Evolutionary conservation across 2,113 vertebrate species (phyloP).

Genomic region (Lepisosteus osseus): DNA sequence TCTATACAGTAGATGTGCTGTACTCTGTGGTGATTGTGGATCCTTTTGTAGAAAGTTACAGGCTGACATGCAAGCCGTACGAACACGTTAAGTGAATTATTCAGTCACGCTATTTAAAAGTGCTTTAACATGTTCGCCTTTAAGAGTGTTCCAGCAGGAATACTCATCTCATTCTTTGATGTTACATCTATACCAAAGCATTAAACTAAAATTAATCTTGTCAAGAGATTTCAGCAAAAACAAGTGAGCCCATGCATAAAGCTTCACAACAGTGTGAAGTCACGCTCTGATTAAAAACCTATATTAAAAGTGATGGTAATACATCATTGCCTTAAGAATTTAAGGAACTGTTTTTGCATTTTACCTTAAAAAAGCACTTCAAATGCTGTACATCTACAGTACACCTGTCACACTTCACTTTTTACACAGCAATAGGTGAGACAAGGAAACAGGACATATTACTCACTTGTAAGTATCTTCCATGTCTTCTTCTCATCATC

Average conservation of each 20-base stretch:
- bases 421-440: slow-evolving; percentile 28
- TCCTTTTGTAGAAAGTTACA: background rate
- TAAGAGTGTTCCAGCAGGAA: slow-evolving; percentile 39
- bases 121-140: slow-evolving; percentile 13
- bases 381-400: slow-evolving; percentile 53
- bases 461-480: slow-evolving; percentile 99
- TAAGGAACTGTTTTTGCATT: slow-evolving; percentile 60
- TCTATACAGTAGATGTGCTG: background rate
- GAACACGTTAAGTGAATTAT: background rate
- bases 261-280: slow-evolving; percentile 90
- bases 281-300: slow-evolving; percentile 99
- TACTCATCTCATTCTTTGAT: slow-evolving; percentile 69
- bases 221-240: slow-evolving; percentile 94
- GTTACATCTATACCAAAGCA: slow-evolving; percentile 83
- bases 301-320: slow-evolving; percentile 98
- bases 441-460: slow-evolving; percentile 41
- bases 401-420: slow-evolving; percentile 33
- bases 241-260: slow-evolving; percentile 90
- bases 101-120: background rate
- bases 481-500: slow-evolving; percentile 99
- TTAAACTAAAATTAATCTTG: slow-evolving; percentile 95
- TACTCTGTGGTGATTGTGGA: background rate
- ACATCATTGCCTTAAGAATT: slow-evolving; percentile 94
- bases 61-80: background rate
- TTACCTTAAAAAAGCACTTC: slow-evolving; percentile 48